phyloP scores from a whole-genome alignment of 2,888 invertebrate species.

The Molorchus minor region DNA sequence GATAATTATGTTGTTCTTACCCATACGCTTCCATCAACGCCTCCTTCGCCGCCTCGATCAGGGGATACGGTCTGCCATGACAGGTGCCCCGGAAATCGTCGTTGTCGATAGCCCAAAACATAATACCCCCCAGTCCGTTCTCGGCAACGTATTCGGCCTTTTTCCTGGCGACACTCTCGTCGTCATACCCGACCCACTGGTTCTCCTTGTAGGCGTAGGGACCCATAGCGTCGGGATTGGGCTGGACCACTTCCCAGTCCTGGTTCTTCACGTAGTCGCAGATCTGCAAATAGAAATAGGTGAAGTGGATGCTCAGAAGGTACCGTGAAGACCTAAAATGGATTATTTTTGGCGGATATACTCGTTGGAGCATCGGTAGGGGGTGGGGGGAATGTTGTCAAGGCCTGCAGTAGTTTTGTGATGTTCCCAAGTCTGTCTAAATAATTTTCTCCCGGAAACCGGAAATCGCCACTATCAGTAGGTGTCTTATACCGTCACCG shows the following conservation, averaged over 20 bases:
- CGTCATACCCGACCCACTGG: slow-evolving; percentile 96
- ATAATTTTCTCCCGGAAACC: too few relatives aligned
- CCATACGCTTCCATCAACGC: slow-evolving; percentile 73
- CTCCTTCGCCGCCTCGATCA: slow-evolving; percentile 91
- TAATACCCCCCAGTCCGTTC: slow-evolving; percentile 86
- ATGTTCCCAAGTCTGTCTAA: too few relatives aligned
- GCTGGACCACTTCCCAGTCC: slow-evolving; percentile 85
- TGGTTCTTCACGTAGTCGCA: slow-evolving; percentile 81
- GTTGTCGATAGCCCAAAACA: slow-evolving; percentile 95
- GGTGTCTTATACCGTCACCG: too few relatives aligned
- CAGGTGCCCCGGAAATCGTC: slow-evolving; percentile 94
- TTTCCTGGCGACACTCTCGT: slow-evolving; percentile 80
- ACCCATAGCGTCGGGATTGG: slow-evolving; percentile 84
- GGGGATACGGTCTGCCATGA: slow-evolving; percentile 85
- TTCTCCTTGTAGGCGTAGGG: slow-evolving; percentile 88
- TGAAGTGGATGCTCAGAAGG: not conserved
- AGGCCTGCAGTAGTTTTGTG: too few relatives aligned
- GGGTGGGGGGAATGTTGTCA: too few relatives aligned
- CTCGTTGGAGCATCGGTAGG: too few relatives aligned
- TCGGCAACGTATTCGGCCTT: slow-evolving; percentile 89
- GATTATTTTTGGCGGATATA: too few relatives aligned
- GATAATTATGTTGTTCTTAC: slow-evolving; percentile 62
- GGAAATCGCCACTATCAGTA: too few relatives aligned
- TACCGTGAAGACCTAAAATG: too few relatives aligned
- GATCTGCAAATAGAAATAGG: slow-evolving; percentile 68